phyloP scores from a whole-genome alignment of 2,797 vertebrate species.

The Euthynnus affinis region DNA sequence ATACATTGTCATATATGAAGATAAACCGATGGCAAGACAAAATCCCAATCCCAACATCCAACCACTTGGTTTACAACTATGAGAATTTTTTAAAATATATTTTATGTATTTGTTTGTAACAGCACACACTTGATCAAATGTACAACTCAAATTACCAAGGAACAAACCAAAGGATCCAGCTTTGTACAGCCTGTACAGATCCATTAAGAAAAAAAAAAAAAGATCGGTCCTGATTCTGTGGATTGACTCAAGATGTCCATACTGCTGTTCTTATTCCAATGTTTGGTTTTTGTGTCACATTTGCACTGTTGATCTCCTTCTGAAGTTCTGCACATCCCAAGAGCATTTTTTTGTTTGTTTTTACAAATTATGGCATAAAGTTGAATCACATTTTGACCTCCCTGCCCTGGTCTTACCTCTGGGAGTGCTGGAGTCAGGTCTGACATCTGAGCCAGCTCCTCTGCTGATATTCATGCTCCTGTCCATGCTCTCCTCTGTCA shows the following conservation, averaged over 20 bases:
- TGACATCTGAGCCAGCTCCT: constrained; percentile 12
- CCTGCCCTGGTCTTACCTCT: constrained; percentile 64
- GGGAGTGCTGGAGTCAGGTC: constrained; percentile 59
- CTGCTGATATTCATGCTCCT: not conserved
- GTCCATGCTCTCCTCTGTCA: constrained; percentile 32
- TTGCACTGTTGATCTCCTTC: too few species aligned
- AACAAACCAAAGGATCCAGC: not conserved
- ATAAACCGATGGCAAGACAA: not conserved
- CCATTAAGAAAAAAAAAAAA: too few species aligned
- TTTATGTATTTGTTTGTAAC: not conserved
- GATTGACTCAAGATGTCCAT: not conserved
- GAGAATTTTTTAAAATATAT: not conserved
- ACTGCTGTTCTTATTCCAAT: too few species aligned
- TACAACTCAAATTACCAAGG: not conserved
- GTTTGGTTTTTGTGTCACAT: too few species aligned
- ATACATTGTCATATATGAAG: constrained; percentile 17
- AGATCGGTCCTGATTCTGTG: not conserved
- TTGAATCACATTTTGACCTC: not conserved
- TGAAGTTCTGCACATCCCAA: not conserved
- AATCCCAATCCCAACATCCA: not conserved
- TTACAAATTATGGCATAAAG: too few species aligned
- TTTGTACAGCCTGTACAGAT: too few species aligned
- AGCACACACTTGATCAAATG: too few species aligned
- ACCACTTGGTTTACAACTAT: not conserved
- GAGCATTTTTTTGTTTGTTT: not conserved